Percentiles rank a stretch among this genome's conserved stretches.
phyloP scores from a whole-genome alignment of 2,797 vertebrate species.

The Onychomys torridus region DNA sequence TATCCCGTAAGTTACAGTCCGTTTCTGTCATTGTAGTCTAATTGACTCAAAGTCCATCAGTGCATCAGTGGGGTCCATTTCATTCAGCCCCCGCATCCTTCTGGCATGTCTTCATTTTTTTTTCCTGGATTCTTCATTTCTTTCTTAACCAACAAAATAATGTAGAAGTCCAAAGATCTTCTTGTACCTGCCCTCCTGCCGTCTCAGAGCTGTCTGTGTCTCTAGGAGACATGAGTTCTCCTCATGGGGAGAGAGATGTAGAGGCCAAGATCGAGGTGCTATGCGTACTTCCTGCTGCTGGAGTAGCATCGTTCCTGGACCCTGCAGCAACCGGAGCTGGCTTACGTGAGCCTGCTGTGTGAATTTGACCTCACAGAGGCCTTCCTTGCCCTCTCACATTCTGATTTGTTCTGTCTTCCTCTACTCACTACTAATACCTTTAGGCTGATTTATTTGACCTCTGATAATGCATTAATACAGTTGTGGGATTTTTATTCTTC shows the following conservation, averaged over 20 bases:
- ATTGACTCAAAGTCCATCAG: not conserved
- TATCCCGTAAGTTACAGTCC: not conserved
- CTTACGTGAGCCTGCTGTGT: not conserved
- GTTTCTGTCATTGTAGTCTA: not conserved
- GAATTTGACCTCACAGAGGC: too few relatives aligned
- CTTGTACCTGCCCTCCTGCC: not conserved
- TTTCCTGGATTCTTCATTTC: too few relatives aligned
- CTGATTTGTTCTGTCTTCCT: not conserved
- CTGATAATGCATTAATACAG: not conserved
- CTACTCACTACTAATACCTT: not conserved
- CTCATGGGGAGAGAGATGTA: not conserved
- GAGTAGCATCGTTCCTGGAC: not conserved
- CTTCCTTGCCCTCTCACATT: not conserved
- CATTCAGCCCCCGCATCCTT: not conserved
- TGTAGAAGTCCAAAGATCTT: not conserved
- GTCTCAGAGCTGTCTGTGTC: not conserved
- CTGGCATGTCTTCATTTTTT: not conserved
- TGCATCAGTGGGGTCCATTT: not conserved
- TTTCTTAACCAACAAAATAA: not conserved
- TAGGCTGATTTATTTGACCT: not conserved
- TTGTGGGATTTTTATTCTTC: not conserved
- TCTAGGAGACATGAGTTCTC: not conserved
- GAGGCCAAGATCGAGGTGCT: not conserved
- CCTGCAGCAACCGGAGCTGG: not conserved
- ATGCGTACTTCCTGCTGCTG: not conserved